Evolutionary conservation across 2,797 vertebrate species (phyloP).

Genomic region (Enteromius anoplus): DNA sequence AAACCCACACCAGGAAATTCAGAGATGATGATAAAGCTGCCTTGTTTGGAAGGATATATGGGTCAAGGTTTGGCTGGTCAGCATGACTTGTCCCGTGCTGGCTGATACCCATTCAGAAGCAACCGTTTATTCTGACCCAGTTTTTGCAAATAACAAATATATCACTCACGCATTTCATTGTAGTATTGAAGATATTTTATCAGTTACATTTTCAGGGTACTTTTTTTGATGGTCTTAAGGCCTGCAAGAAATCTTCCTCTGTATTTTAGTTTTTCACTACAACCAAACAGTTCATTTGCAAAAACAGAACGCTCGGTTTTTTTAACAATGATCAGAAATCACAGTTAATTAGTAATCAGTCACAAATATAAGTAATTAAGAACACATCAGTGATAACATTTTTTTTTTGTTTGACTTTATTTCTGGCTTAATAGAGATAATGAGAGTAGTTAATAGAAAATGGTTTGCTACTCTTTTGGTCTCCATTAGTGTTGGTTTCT

Average conservation of each 20-base stretch:
- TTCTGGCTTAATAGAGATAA: not conserved
- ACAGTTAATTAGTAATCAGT: not conserved
- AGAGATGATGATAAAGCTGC: not conserved
- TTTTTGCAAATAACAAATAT: not conserved
- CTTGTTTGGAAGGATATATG: not conserved
- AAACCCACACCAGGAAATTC: not conserved
- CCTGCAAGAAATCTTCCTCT: not conserved
- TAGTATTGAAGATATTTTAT: not conserved
- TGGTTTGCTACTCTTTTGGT: not conserved
- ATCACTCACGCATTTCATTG: not conserved
- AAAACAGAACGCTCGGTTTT: too few relatives aligned
- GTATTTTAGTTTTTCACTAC: not conserved
- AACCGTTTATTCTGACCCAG: not conserved
- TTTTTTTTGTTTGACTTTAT: not conserved
- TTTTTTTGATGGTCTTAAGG: not conserved
- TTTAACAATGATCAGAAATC: too few relatives aligned
- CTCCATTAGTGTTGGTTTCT: not conserved
- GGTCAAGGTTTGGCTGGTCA: constrained; percentile 13
- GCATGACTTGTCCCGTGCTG: not conserved
- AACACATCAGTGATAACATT: not conserved
- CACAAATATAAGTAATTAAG: not conserved
- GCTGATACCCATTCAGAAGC: not conserved
- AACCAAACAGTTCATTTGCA: not conserved
- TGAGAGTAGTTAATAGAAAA: not conserved
- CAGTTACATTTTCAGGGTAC: not conserved